A percentile compares a stretch with the other conserved stretches of the same genome.
Evolutionary conservation across 2,113 vertebrate species (phyloP).

Genomic region (Pygoscelis adeliae): DNA sequence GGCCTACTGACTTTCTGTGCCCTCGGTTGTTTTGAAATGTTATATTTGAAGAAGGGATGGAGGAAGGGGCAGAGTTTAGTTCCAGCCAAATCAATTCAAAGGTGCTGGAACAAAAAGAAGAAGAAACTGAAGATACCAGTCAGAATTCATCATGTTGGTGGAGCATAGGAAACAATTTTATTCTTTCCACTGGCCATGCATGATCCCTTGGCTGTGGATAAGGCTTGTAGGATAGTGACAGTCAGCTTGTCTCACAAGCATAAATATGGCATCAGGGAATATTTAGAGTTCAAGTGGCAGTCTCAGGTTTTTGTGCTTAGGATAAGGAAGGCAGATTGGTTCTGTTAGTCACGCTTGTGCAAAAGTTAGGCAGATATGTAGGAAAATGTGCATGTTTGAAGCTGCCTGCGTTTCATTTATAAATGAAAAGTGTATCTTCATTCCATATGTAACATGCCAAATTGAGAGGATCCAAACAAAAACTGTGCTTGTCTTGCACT

Average conservation of each 20-base stretch:
- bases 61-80: fast-evolving
- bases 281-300: not conserved
- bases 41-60: not conserved
- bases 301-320: not conserved
- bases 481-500: not conserved
- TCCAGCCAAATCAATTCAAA: not conserved
- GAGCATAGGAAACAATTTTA: not conserved
- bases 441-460: not conserved
- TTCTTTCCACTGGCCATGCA: not conserved
- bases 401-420: not conserved
- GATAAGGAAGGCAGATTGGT: not conserved
- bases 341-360: not conserved
- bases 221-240: not conserved
- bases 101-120: not conserved
- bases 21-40: not conserved
- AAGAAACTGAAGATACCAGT: not conserved
- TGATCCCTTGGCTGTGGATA: not conserved
- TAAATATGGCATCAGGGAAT: not conserved
- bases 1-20: not conserved
- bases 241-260: not conserved
- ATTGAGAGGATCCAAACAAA: not conserved
- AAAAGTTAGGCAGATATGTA: not conserved
- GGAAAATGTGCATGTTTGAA: not conserved
- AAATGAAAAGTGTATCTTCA: not conserved
- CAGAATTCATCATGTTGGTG: not conserved